Base-by-base conservation (phyloP, 2,797 vertebrate species). In the Pelochelys cantorii region DNA sequence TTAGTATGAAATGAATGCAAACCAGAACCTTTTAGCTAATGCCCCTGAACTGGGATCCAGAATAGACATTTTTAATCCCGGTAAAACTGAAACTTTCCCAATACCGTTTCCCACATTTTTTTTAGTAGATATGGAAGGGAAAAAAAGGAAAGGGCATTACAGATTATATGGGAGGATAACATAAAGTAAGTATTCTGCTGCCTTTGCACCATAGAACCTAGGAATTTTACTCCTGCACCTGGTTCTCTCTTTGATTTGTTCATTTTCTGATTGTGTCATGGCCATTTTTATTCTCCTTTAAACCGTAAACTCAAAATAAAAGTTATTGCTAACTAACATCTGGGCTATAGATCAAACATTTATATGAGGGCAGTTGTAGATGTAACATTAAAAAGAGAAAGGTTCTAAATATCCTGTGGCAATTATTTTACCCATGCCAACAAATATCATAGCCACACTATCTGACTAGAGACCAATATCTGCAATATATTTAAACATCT, bases 401-500 rank as follows among this genome's bases (percentile, higher is more conserved):
- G 23, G 84, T 20, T 84, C 5, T 86, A 48, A 77, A 81, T 83
- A 1, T 84, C 5, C 34, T 59, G 5, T 34, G 20, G 52, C 53
- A 37, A 10, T 5, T 68, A 78, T 77, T 78, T 57, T 23, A 88
- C 68, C 7, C 17, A 37, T 75, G 7, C 2, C 48, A 89, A 23
- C 1, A 68, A 34, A 27, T 78, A 77, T 48, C 71, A 68, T 34
- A 42, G n/a, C 9, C 11, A 65, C 29, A 87, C 79, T 75, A 86
- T 68, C 62, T 7, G 3, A 0, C 0, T 17, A 2, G 1, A 9
- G 8, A 93, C 2, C 37, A 2, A 1, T 55, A 65, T 86, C 54
- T 80, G 3, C 18, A 87, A 20, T 42, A 84, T 59, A 6, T 83
- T 10, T 86, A 89, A 87, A 60, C 87, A 56, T 29, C 3, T 86